phyloP scores from a whole-genome alignment of 2,888 invertebrate species.

The Thalpophila matura region DNA sequence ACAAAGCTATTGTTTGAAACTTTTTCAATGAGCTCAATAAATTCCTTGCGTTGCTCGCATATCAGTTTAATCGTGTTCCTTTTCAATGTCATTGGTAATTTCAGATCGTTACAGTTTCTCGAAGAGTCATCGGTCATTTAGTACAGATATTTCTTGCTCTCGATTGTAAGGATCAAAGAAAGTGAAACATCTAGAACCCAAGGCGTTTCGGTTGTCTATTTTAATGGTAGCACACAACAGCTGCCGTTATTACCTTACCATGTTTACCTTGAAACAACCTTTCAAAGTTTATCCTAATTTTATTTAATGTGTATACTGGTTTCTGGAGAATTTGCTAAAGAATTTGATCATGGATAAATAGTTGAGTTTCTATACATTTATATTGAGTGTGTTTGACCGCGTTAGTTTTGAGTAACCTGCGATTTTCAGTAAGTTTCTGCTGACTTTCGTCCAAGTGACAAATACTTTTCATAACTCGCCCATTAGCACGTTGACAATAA shows the following conservation, averaged over 20 bases:
- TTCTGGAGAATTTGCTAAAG: slow-evolving; percentile 33
- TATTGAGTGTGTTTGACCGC: slow-evolving; percentile 1
- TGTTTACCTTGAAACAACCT: slow-evolving; percentile 71
- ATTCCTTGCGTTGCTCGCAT: slow-evolving; percentile 59
- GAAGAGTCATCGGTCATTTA: slow-evolving; percentile 24
- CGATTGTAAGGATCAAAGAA: slow-evolving; percentile 57
- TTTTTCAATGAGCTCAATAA: slow-evolving; percentile 73
- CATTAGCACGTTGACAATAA: slow-evolving; percentile 70
- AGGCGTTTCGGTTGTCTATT: slow-evolving; percentile 51
- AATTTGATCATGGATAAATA: slow-evolving; percentile 19
- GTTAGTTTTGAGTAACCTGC: background rate
- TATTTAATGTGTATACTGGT: slow-evolving; percentile 21
- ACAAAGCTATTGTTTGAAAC: slow-evolving; percentile 66
- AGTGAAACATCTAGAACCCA: slow-evolving; percentile 60
- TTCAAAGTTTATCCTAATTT: slow-evolving; percentile 47
- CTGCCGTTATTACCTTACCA: slow-evolving; percentile 61
- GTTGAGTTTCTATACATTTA: slow-evolving; percentile 9
- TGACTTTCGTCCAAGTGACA: slow-evolving; percentile 31
- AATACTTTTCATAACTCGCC: slow-evolving; percentile 68
- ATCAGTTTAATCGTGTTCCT: slow-evolving; percentile 58
- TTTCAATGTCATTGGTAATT: slow-evolving; percentile 61
- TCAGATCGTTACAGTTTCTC: slow-evolving; percentile 34
- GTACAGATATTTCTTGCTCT: slow-evolving; percentile 28
- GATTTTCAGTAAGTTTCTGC: slow-evolving; percentile 5
- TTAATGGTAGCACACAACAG: slow-evolving; percentile 56